These are phyloP conservation scores for Elanus axillaris DNA, from an alignment of 2,113 vertebrate genomes.

Conservation along the genomic window DNA sequence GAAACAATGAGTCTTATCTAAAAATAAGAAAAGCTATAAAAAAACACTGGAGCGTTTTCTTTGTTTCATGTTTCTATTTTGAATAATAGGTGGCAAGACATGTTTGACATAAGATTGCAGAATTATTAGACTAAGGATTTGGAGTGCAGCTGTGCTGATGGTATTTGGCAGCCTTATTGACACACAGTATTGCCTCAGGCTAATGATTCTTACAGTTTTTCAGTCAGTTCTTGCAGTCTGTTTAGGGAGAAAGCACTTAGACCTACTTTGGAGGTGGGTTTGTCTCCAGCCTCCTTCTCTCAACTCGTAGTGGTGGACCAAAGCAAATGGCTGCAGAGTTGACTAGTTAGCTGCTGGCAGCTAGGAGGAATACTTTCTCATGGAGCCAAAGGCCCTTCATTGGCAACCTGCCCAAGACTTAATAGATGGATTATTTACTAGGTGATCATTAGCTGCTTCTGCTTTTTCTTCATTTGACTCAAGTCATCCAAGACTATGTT, in stretches of 20 bases:
- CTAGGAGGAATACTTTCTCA: background rate
- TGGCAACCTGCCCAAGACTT: background rate
- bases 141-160: slow-evolving; percentile 26
- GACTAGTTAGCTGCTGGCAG: background rate
- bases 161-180: slow-evolving; percentile 58
- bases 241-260: slow-evolving; percentile 7
- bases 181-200: slow-evolving; percentile 42
- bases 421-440: background rate
- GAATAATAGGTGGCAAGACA: slow-evolving; percentile 44
- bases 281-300: background rate
- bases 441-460: background rate
- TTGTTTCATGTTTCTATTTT: slow-evolving; percentile 7
- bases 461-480: background rate
- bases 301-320: background rate
- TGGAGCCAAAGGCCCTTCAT: background rate
- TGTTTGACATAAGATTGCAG: slow-evolving; percentile 46
- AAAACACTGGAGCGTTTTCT: slow-evolving; percentile 24
- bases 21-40: slow-evolving; percentile 19
- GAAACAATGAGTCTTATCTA: background rate
- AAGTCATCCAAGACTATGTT: background rate
- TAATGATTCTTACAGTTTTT: slow-evolving; percentile 42
- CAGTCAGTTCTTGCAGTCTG: slow-evolving; percentile 24
- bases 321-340: background rate
- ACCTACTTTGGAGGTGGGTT: background rate
- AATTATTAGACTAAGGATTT: slow-evolving; percentile 37